Evolutionary conservation across 2,888 invertebrate genomes (phyloP).

Genomic region (Melinopterus prodromus): DNA sequence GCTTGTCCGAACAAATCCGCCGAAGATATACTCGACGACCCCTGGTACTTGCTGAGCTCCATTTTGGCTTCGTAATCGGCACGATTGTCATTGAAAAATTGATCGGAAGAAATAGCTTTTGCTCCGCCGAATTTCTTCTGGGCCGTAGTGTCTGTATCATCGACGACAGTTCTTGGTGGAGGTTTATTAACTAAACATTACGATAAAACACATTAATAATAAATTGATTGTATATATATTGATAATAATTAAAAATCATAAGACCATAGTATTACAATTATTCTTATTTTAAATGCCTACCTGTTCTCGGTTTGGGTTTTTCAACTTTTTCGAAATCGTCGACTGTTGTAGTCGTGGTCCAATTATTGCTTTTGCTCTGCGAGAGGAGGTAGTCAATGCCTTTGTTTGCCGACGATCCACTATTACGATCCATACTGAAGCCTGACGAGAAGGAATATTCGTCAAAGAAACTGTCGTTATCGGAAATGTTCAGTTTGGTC

Average conservation of each 20-base stretch:
- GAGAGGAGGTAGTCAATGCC: conserved; percentile 48
- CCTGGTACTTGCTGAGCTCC: conserved; percentile 82
- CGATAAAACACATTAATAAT: not conserved
- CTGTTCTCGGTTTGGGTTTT: conserved; percentile 14
- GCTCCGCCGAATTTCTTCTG: conserved; percentile 97
- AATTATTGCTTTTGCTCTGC: conserved; percentile 38
- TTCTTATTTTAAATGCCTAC: not conserved
- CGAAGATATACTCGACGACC: conserved; percentile 94
- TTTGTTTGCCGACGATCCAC: conserved; percentile 45
- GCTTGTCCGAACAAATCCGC: conserved; percentile 84
- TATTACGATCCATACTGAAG: conserved; percentile 68
- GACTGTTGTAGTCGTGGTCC: conserved; percentile 6
- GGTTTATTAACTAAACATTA: conserved; percentile 31
- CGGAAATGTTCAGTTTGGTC: conserved; percentile 56
- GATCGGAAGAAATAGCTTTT: conserved; percentile 97
- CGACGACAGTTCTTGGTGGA: conserved; percentile 23
- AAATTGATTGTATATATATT: no score
- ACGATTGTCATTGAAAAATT: conserved; percentile 83
- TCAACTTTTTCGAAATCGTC: conserved; percentile 20
- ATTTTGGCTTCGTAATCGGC: conserved; percentile 68
- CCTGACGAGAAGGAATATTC: conserved; percentile 64
- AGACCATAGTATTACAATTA: no score
- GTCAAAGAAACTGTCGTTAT: conserved; percentile 64
- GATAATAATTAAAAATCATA: no score
- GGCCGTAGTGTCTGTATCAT: conserved; percentile 68